Evolutionary conservation across 2,888 invertebrate genomes (phyloP), one percentile per base, ranked within the genome.

Genomic region (Notocelia uddmanniana): DNA sequence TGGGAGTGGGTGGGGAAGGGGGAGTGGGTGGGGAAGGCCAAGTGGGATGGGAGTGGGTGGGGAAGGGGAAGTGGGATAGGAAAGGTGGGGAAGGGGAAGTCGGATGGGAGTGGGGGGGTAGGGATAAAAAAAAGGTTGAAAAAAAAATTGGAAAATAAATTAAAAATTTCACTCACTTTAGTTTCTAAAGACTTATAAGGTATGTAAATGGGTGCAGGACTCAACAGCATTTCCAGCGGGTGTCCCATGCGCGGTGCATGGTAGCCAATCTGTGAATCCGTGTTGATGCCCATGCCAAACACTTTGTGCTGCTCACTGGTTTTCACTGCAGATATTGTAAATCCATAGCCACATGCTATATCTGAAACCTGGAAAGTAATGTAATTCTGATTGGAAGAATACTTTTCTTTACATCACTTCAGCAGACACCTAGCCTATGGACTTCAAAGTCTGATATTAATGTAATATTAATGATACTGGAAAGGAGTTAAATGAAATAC

Each of bases 271-370:
- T 99, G 99, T 0, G 98, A 97, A 89, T 98, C 98, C 0, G 97
- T 97, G 87, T 99, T 99, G 54, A 99, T 95, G 0, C 99, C 99
- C 26, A 96, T 96, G 0, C 98, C 99, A 92, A 97, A 98, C 31
- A 98, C 89, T 84, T 96, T 96, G 74, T 95, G 94, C 18, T 95
- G 94, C 75, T 95, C 94, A 11, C 95, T 91, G 0, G 95, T 95
- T 73, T 96, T 94, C 0, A 97, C 95, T 9, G 96, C 95, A 77
- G 97, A 96, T 0, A 96, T 95, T 2, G 98, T 97, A 83, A 98
- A 99, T 0, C 99, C 99, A 90, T 98, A 98, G 0, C 99, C 99
- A 83, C 97, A 97, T 0, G 97, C 96, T 58, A 97, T 90, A 77
- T 97, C 95, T 0, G 90, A 94, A 0, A 97, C 94, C 95, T 95